Conservation (phyloP, 2,113 vertebrate genomes). For the Paradisaea rubra region DNA sequence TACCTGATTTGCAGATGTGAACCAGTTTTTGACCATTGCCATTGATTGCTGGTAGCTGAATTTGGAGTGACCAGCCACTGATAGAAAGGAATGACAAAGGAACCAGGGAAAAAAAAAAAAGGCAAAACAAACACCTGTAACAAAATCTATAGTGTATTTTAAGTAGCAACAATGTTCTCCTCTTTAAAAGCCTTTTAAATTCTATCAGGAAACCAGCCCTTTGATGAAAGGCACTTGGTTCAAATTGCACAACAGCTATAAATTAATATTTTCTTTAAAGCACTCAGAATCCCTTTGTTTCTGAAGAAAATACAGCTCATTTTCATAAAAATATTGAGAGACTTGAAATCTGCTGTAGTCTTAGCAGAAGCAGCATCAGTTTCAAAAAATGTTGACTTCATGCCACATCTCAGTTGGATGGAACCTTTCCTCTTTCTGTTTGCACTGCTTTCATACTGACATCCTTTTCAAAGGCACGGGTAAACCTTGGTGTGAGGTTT, state of each 20-base stretch:
- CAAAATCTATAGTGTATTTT: background rate
- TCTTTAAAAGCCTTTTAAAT: background rate
- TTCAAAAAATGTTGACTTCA: background rate
- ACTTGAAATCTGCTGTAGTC: background rate
- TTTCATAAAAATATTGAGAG: background rate
- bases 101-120: background rate
- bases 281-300: background rate
- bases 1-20: background rate
- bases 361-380: background rate
- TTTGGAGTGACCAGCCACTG: background rate
- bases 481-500: background rate
- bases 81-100: background rate
- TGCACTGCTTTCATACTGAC: background rate
- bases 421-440: background rate
- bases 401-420: background rate
- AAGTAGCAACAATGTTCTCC: background rate
- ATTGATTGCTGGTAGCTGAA: background rate
- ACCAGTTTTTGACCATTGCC: background rate
- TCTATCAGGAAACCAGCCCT: background rate
- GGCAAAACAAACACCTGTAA: background rate
- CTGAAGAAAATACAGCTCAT: background rate
- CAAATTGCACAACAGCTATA: background rate
- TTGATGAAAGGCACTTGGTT: background rate
- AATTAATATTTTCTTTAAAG: background rate
- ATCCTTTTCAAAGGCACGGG: fast-evolving